Evolutionary conservation across 2,888 invertebrate species (phyloP).

Genomic region (Mythimna vitellina): DNA sequence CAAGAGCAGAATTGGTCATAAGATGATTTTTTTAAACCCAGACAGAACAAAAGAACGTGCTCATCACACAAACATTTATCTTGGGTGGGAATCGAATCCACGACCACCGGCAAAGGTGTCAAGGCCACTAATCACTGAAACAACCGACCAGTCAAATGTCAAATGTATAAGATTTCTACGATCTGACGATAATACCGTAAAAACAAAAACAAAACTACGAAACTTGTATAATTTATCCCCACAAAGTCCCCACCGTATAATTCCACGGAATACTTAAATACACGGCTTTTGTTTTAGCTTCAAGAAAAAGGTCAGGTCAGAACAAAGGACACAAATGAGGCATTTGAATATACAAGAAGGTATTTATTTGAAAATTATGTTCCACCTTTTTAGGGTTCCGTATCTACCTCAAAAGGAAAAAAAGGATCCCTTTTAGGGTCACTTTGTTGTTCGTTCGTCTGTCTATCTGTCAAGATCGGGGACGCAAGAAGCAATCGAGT

Average conservation of each 20-base stretch:
- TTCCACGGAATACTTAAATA: slow-evolving; percentile 36
- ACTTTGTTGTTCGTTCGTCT: too few relatives aligned
- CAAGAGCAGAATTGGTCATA: too few relatives aligned
- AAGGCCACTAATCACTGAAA: too few relatives aligned
- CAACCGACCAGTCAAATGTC: neutral
- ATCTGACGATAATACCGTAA: neutral
- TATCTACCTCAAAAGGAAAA: too few relatives aligned
- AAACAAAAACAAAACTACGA: slow-evolving; percentile 8
- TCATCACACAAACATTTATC: too few relatives aligned
- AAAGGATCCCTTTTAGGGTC: too few relatives aligned
- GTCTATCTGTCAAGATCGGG: too few relatives aligned
- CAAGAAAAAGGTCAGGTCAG: slow-evolving; percentile 33
- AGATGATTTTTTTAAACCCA: too few relatives aligned
- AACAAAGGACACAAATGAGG: slow-evolving; percentile 27
- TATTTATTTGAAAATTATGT: slow-evolving; percentile 1
- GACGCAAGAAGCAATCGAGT: too few relatives aligned
- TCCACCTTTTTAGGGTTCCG: neutral
- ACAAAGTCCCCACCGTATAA: neutral
- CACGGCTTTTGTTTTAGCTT: slow-evolving; percentile 29
- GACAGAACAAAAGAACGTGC: too few relatives aligned
- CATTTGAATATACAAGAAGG: slow-evolving; percentile 20
- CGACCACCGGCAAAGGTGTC: too few relatives aligned
- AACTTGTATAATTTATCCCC: neutral
- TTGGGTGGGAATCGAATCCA: too few relatives aligned
- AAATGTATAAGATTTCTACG: neutral